These are phyloP conservation scores for Eudemis profundana DNA, from an alignment of 2,888 invertebrate genomes.

Conservation along the genomic window DNA sequence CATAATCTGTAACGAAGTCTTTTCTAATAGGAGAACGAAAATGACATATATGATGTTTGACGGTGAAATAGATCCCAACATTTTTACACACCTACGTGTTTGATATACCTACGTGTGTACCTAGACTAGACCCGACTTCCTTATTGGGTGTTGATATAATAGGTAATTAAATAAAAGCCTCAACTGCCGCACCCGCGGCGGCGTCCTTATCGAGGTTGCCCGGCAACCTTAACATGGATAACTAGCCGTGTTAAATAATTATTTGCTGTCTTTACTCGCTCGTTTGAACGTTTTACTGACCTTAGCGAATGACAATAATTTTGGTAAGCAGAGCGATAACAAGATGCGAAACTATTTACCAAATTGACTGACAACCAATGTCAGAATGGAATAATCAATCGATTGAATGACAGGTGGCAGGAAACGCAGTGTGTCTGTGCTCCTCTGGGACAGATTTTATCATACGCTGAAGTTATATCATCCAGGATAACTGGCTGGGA, in stretches of 20 bases:
- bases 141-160: conserved; percentile 26
- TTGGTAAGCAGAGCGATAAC: neutral
- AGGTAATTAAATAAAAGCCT: conserved; percentile 25
- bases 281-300: neutral
- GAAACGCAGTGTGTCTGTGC: too few species aligned
- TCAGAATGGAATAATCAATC: too few species aligned
- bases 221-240: conserved; percentile 39
- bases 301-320: neutral
- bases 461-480: too few species aligned
- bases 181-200: neutral
- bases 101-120: neutral
- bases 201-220: conserved; percentile 40
- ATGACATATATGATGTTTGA: neutral
- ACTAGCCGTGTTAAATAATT: conserved; percentile 40
- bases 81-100: neutral
- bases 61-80: neutral
- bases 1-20: too few species aligned
- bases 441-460: too few species aligned
- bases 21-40: too few species aligned
- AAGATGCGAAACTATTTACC: neutral
- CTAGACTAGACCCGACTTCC: neutral
- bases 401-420: too few species aligned
- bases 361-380: neutral
- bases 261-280: conserved; percentile 20
- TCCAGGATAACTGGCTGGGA: too few species aligned